A percentile compares a stretch with the other conserved stretches of the same genome.
These are phyloP conservation scores for Microhierax caerulescens DNA, from an alignment of 2,797 vertebrate genomes.

Conservation along the genomic window DNA sequence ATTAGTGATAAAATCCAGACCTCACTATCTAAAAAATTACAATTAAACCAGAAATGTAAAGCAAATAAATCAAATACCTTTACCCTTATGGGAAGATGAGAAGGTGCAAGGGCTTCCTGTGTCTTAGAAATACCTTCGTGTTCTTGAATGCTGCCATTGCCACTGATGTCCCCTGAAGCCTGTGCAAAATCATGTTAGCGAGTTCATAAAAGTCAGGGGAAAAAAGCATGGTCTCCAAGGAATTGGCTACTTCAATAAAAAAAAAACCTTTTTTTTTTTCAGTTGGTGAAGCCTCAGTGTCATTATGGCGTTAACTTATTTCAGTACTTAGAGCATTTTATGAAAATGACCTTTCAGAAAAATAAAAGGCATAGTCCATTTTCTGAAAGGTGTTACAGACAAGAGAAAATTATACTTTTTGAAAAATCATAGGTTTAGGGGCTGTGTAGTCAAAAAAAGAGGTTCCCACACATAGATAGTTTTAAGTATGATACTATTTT, in stretches of 20 bases:
- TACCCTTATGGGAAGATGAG: conserved; percentile 58
- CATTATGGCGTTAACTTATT: background rate
- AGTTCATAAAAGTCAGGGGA: background rate
- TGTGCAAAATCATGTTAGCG: conserved; percentile 45
- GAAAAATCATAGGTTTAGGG: background rate
- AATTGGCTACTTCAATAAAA: background rate
- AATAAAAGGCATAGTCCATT: background rate
- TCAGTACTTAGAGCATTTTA: background rate
- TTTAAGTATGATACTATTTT: background rate
- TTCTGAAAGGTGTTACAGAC: background rate
- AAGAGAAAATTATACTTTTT: background rate
- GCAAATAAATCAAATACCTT: background rate
- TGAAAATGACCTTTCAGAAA: background rate
- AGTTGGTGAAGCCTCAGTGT: background rate
- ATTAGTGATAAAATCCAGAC: background rate
- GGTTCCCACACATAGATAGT: rapidly evolving
- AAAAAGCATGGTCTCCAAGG: background rate
- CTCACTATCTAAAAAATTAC: background rate
- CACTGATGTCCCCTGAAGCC: conserved; percentile 90
- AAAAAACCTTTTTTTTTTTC: background rate
- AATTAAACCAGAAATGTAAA: background rate
- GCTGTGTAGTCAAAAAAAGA: background rate
- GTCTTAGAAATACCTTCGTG: conserved; percentile 67
- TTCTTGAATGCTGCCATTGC: conserved; percentile 78
- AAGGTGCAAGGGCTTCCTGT: conserved; percentile 61